These are phyloP conservation scores for Shinisaurus crocodilurus DNA, from an alignment of 2,113 vertebrate genomes.

Conservation along the genomic window DNA sequence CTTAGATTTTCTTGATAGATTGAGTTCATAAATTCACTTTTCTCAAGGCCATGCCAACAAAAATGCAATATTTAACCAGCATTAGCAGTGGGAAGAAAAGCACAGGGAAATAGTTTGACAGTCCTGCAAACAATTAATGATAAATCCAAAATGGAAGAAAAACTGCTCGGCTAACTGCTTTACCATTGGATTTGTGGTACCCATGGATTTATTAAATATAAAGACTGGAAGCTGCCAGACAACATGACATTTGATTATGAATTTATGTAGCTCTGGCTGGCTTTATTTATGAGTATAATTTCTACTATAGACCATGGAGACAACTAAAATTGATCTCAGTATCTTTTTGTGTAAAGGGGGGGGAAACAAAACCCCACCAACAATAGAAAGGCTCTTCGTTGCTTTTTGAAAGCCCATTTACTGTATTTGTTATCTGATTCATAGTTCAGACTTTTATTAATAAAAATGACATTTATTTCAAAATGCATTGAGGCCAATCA, in stretches of 20 bases:
- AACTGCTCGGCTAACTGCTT: constrained; percentile 36
- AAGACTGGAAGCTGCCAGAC: constrained; percentile 24
- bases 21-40: background rate
- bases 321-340: constrained; percentile 32
- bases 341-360: background rate
- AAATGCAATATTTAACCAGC: background rate
- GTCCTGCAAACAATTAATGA: constrained; percentile 11
- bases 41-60: background rate
- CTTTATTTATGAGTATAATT: constrained; percentile 39
- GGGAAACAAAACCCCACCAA: background rate
- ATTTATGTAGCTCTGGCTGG: background rate
- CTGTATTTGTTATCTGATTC: constrained; percentile 31
- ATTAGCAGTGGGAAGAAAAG: background rate
- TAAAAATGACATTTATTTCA: constrained; percentile 37
- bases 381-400: background rate
- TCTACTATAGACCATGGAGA: background rate
- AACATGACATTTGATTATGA: constrained; percentile 11
- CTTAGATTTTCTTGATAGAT: background rate
- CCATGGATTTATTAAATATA: background rate
- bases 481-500: constrained; percentile 25
- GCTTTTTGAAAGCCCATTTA: constrained; percentile 13
- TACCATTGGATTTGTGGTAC: background rate
- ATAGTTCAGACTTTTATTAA: constrained; percentile 16
- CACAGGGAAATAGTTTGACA: background rate
- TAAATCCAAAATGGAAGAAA: constrained; percentile 35